Evolutionary conservation across 2,888 invertebrate genomes (phyloP).

Genomic region (Masnerella sp.): DNA sequence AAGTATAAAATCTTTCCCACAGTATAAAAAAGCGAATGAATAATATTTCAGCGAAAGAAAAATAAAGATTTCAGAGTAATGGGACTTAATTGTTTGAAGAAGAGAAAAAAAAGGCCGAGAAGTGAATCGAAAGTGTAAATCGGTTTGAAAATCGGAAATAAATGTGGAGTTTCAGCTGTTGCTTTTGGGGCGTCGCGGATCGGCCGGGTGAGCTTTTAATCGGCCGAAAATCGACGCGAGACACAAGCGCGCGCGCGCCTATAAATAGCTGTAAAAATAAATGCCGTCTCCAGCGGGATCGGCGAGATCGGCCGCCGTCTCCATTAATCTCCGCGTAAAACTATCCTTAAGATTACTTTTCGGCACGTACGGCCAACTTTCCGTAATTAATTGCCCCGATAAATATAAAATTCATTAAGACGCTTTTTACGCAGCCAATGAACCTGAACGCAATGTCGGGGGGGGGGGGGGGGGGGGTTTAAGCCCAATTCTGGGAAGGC

Average conservation of each 20-base stretch:
- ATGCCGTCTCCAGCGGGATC: slow-evolving; percentile 36
- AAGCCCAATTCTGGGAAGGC: too few relatives aligned
- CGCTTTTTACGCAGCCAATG: slow-evolving; percentile 5
- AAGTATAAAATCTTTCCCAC: too few relatives aligned
- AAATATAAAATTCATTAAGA: slow-evolving; percentile 42
- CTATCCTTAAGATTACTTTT: slow-evolving; percentile 30
- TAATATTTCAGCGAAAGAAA: too few relatives aligned
- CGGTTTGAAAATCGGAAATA: slow-evolving; percentile 37
- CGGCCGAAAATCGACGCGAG: slow-evolving; percentile 57
- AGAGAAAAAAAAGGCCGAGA: too few relatives aligned
- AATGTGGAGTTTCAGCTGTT: slow-evolving; percentile 51
- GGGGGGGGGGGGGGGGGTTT: too few relatives aligned
- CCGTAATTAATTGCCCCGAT: slow-evolving; percentile 31
- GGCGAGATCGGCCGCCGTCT: too few relatives aligned
- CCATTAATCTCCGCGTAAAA: slow-evolving; percentile 49
- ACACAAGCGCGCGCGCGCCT: slow-evolving; percentile 42
- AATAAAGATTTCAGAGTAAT: too few relatives aligned
- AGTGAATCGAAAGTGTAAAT: too few relatives aligned
- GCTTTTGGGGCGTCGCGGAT: slow-evolving; percentile 19
- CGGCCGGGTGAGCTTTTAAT: slow-evolving; percentile 52
- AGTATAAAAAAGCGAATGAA: too few relatives aligned
- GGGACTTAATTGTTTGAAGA: too few relatives aligned
- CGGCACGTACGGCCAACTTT: slow-evolving; percentile 42
- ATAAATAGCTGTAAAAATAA: slow-evolving; percentile 57
- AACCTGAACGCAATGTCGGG: too few relatives aligned